Percentiles rank a stretch among this genome's conserved stretches.
phyloP scores from a whole-genome alignment of 2,888 invertebrate genomes.

The Ischnura elegans region DNA sequence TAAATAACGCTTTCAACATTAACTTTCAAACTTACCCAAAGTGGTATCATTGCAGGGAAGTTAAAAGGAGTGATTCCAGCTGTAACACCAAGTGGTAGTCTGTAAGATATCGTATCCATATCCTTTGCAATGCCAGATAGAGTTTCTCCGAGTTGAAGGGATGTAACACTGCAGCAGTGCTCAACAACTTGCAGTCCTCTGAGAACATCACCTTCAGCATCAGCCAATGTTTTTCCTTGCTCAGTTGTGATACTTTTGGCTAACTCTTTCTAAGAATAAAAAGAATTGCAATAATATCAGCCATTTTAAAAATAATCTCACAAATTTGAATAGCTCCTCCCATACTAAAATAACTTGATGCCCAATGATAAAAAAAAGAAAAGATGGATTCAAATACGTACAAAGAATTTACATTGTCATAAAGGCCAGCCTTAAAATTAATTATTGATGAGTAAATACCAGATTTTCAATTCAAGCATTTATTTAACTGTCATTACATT shows the following conservation, averaged over 20 bases:
- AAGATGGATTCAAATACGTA: too few species aligned
- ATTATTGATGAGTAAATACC: too few species aligned
- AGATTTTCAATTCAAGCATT: too few species aligned
- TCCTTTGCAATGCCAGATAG: slow-evolving; percentile 93
- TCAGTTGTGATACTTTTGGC: slow-evolving; percentile 96
- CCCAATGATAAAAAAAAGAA: too few species aligned
- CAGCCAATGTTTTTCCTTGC: slow-evolving; percentile 97
- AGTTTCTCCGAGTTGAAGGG: slow-evolving; percentile 95
- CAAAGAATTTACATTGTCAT: too few species aligned
- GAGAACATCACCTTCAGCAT: slow-evolving; percentile 98
- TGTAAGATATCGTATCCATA: slow-evolving; percentile 97
- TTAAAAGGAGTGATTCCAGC: slow-evolving; percentile 99
- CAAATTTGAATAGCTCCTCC: too few species aligned
- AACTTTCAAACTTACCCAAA: slow-evolving; percentile 84
- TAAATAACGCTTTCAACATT: too few species aligned
- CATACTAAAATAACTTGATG: too few species aligned
- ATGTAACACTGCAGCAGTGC: slow-evolving; percentile 96
- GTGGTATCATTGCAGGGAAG: slow-evolving; percentile 99
- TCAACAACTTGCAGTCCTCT: slow-evolving; percentile 99
- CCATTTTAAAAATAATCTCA: too few species aligned
- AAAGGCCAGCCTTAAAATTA: too few species aligned
- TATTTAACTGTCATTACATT: too few species aligned
- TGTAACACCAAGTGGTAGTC: slow-evolving; percentile 94
- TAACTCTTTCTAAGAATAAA: slow-evolving; percentile 84
- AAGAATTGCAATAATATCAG: not conserved